Evolutionary conservation across 2,113 vertebrate genomes (phyloP).

Genomic region (Labrus mixtus): DNA sequence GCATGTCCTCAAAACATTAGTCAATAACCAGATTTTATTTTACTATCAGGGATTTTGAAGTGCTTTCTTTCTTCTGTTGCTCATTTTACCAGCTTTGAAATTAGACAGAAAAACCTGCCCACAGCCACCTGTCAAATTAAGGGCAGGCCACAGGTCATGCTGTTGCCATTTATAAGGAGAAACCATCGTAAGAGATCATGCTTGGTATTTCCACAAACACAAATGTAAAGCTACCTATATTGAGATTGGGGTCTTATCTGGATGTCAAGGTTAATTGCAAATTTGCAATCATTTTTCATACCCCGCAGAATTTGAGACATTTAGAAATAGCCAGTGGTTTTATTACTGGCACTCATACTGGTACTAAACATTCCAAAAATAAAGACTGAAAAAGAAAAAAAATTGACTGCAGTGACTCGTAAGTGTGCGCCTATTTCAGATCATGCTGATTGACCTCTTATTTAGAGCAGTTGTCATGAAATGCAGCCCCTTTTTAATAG

Average conservation of each 20-base stretch:
- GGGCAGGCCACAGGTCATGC: constrained; percentile 77
- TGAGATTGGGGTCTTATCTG: constrained; percentile 83
- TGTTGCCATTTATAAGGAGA: constrained; percentile 75
- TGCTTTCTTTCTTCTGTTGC: constrained; percentile 81
- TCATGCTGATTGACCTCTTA: constrained; percentile 86
- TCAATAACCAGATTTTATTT: constrained; percentile 76
- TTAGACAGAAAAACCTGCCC: constrained; percentile 74
- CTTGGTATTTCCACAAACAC: constrained; percentile 81
- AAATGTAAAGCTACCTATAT: constrained; percentile 84
- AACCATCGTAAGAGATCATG: constrained; percentile 74
- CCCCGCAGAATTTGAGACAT: constrained; percentile 81
- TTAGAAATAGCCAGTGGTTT: constrained; percentile 80
- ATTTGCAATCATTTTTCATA: constrained; percentile 85
- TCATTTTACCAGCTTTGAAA: constrained; percentile 78
- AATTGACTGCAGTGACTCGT: constrained; percentile 83
- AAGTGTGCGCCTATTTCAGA: constrained; percentile 86
- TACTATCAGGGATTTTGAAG: constrained; percentile 82
- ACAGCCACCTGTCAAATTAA: constrained; percentile 73
- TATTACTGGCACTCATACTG: constrained; percentile 82
- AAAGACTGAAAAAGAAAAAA: constrained; percentile 81
- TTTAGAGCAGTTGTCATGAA: constrained; percentile 87
- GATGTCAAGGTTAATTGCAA: constrained; percentile 85
- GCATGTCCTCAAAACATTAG: constrained; percentile 81
- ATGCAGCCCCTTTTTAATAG: constrained; percentile 89
- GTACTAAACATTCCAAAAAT: constrained; percentile 88